phyloP scores from a whole-genome alignment of 2,888 invertebrate genomes.

The Deilephila elpenor region DNA sequence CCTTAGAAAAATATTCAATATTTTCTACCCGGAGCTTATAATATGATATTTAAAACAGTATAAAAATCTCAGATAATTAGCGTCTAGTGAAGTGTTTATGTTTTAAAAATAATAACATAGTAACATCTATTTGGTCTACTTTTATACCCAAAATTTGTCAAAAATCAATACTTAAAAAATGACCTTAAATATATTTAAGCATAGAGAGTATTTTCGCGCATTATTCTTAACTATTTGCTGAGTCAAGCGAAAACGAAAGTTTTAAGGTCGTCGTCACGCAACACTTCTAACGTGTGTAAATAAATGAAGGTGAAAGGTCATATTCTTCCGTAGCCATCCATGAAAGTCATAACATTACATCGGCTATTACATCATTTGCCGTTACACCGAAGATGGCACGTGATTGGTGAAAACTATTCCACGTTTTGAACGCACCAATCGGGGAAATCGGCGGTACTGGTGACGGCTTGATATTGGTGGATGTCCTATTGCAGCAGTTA shows the following conservation, averaged over 20 bases:
- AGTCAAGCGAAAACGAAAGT: slow-evolving; percentile 18
- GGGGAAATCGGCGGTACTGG: not conserved
- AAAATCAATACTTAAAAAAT: not conserved
- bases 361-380: not conserved
- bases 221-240: not conserved
- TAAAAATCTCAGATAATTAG: no score
- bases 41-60: no score
- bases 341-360: slow-evolving; percentile 4
- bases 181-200: not conserved
- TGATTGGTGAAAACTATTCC: slow-evolving; percentile 14
- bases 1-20: not conserved
- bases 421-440: slow-evolving; percentile 7
- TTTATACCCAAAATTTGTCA: not conserved
- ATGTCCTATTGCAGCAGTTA: not conserved
- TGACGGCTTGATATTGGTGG: not conserved
- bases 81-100: not conserved
- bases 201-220: not conserved
- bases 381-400: not conserved
- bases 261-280: slow-evolving; percentile 12
- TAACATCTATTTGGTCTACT: not conserved
- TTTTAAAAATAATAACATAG: not conserved
- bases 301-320: slow-evolving; percentile 16
- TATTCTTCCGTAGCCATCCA: slow-evolving; percentile 8
- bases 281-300: slow-evolving; percentile 17
- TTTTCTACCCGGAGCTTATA: not conserved